A percentile compares a stretch with the other conserved stretches of the same genome.
phyloP scores from a whole-genome alignment of 2,888 invertebrate species.

The Pilophorus perplexus region DNA sequence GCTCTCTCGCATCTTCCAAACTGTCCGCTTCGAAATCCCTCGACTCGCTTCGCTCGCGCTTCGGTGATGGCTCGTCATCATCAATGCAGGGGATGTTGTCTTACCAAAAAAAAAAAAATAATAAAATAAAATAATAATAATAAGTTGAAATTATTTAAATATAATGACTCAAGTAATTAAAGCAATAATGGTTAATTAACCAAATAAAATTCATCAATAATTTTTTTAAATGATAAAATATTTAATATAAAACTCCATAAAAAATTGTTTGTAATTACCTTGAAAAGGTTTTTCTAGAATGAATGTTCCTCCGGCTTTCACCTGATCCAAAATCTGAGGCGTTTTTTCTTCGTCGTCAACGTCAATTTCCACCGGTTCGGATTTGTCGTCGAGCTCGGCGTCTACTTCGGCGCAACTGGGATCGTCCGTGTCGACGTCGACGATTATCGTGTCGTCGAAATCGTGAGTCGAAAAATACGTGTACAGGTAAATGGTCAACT shows the following conservation, averaged over 20 bases:
- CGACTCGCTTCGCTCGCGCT: constrained; percentile 30
- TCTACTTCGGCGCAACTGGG: neutral
- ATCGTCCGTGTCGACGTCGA: neutral
- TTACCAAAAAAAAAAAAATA: no score
- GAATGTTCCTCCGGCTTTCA: constrained; percentile 30
- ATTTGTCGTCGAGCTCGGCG: neutral
- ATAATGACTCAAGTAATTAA: no score
- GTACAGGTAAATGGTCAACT: constrained; percentile 52
- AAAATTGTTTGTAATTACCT: no score
- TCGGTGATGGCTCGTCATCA: constrained; percentile 11
- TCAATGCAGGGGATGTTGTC: constrained; percentile 27
- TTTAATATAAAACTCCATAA: no score
- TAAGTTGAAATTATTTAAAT: no score
- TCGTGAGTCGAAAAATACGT: constrained; percentile 52
- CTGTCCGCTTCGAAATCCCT: constrained; percentile 32
- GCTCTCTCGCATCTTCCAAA: constrained; percentile 21
- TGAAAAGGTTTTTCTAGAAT: constrained; percentile 25
- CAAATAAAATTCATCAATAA: no score
- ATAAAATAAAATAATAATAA: no score
- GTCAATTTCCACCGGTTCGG: neutral
- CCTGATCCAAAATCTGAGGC: constrained; percentile 1
- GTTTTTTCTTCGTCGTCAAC: neutral
- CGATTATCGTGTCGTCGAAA: constrained; percentile 43
- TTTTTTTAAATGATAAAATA: no score
- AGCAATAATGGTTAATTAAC: no score